Evolutionary conservation across 2,113 vertebrate species (phyloP).

Genomic region (Thymallus thymallus): DNA sequence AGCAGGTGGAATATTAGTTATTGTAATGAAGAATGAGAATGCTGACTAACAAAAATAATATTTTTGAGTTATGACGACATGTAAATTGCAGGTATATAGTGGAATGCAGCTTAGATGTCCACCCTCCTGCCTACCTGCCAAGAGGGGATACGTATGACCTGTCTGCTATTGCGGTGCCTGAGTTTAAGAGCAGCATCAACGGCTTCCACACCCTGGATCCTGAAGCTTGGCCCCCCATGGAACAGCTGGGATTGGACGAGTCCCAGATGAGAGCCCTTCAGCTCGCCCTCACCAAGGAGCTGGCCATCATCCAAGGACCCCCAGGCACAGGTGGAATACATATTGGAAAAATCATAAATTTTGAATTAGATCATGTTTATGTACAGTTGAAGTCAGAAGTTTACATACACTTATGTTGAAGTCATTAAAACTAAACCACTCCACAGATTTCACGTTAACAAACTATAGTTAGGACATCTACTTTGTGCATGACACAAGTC

Average conservation of each 20-base stretch:
- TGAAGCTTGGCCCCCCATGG: slow-evolving; percentile 80
- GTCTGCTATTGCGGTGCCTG: slow-evolving; percentile 50
- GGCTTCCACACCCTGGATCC: slow-evolving; percentile 70
- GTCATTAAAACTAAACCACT: too few species aligned
- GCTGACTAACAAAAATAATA: background rate
- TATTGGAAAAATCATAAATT: background rate
- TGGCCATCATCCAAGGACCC: slow-evolving; percentile 93
- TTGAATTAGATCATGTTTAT: too few species aligned
- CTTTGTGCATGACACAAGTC: too few species aligned
- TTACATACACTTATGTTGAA: too few species aligned
- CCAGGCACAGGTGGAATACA: slow-evolving; percentile 87
- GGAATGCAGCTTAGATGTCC: slow-evolving; percentile 77
- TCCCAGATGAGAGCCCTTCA: slow-evolving; percentile 86
- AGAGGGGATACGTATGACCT: slow-evolving; percentile 72
- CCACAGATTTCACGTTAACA: too few species aligned
- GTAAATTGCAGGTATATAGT: slow-evolving; percentile 81
- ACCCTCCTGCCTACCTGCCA: slow-evolving; percentile 77
- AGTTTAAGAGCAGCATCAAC: slow-evolving; percentile 13
- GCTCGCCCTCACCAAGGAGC: slow-evolving; percentile 90
- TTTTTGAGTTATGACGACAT: background rate
- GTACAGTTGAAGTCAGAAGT: too few species aligned
- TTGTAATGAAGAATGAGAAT: background rate
- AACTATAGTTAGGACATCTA: too few species aligned
- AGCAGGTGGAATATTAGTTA: too few species aligned
- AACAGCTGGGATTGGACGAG: slow-evolving; percentile 82